Conservation (phyloP, 2,797 vertebrate species). For the Peromyscus attwateri region DNA sequence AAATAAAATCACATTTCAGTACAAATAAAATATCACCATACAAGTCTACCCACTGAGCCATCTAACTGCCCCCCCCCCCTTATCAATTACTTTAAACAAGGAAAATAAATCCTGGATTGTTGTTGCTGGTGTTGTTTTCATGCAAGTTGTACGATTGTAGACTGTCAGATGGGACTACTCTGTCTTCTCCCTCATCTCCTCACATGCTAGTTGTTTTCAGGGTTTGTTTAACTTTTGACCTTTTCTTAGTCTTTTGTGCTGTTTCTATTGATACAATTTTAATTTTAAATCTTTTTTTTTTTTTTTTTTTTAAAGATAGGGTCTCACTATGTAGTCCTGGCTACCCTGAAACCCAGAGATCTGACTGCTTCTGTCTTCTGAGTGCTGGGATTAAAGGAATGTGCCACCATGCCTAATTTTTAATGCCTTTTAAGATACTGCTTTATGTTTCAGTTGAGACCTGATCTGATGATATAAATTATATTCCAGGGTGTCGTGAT, state of each 20-base stretch:
- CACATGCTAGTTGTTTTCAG: background rate
- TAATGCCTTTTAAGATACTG: background rate
- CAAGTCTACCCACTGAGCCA: background rate
- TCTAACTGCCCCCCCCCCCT: background rate
- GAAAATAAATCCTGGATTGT: background rate
- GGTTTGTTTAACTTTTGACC: background rate
- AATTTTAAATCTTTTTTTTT: background rate
- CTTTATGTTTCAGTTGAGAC: slow-evolving; percentile 15
- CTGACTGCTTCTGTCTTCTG: background rate
- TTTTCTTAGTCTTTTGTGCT: background rate
- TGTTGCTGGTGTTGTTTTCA: background rate
- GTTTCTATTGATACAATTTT: background rate
- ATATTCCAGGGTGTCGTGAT: slow-evolving; percentile 93
- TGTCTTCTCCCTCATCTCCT: background rate
- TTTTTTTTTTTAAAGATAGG: background rate
- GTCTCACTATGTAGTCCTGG: background rate
- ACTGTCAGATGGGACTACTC: background rate
- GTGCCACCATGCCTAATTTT: background rate
- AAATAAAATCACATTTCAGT: no score
- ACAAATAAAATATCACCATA: no score
- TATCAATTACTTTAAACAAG: background rate
- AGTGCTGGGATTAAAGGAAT: background rate
- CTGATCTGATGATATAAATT: slow-evolving; percentile 36
- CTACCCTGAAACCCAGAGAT: background rate
- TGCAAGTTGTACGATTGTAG: no score